A percentile compares a stretch with the other conserved stretches of the same genome.
These are phyloP conservation scores for Metaphire vulgaris DNA, from an alignment of 1,140 invertebrate genomes.

Conservation along the genomic window DNA sequence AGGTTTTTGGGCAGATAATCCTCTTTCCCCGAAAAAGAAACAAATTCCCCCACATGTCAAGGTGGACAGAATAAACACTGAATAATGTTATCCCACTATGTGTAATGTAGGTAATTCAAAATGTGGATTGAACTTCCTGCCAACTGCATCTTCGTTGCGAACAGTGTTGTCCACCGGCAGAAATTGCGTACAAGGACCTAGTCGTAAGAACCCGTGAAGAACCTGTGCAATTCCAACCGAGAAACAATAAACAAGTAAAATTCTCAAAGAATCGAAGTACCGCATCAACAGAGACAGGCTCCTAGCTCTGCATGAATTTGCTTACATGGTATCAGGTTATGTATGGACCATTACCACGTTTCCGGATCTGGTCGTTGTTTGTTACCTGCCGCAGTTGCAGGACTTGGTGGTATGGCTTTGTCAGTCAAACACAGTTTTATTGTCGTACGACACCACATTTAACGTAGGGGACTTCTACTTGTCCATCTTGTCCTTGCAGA, in stretches of 20 bases:
- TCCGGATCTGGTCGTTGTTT: neutral
- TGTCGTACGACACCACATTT: neutral
- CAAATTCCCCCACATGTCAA: too few species aligned
- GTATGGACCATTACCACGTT: neutral
- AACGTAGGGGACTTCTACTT: neutral
- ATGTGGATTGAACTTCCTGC: neutral
- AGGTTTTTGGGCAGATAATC: too few species aligned
- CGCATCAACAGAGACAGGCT: neutral
- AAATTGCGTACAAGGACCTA: neutral
- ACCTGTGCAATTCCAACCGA: neutral
- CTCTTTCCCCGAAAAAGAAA: too few species aligned
- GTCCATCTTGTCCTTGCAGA: neutral
- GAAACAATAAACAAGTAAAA: neutral
- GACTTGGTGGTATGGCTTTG: neutral
- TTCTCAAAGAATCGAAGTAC: neutral
- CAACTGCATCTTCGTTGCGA: neutral
- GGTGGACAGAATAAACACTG: too few species aligned
- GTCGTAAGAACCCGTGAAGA: neutral
- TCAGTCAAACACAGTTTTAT: too few species aligned
- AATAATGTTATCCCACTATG: too few species aligned
- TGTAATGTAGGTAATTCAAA: neutral
- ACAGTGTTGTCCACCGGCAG: neutral
- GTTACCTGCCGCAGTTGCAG: neutral
- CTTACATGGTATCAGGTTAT: neutral
- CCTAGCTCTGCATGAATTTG: neutral